Percentiles rank a stretch among this genome's conserved stretches.
Evolutionary conservation across 2,888 invertebrate genomes (phyloP).

Genomic region (Conomelus anceps): DNA sequence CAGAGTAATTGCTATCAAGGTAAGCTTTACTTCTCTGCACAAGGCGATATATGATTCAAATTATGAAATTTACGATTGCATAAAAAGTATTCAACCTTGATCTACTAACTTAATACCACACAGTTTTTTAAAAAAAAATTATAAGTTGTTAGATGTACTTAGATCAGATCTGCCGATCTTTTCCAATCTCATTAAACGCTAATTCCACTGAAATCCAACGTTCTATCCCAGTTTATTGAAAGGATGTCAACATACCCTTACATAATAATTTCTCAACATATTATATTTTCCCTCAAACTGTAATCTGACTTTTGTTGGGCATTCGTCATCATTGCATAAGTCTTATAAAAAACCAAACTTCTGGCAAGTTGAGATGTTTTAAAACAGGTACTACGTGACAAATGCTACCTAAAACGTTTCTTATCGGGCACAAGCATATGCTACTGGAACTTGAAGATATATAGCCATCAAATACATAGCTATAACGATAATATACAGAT

Average conservation of each 20-base stretch:
- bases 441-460: not conserved
- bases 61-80: too few relatives aligned
- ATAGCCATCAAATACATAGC: not conserved
- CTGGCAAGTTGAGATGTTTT: not conserved
- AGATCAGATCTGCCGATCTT: too few relatives aligned
- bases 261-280: not conserved
- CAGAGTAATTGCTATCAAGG: too few relatives aligned
- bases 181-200: too few relatives aligned
- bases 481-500: not conserved
- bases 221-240: too few relatives aligned
- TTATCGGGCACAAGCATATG: not conserved
- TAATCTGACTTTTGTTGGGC: not conserved
- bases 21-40: too few relatives aligned
- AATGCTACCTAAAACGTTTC: not conserved
- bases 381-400: not conserved
- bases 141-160: too few relatives aligned
- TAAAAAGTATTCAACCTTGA: too few relatives aligned
- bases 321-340: not conserved
- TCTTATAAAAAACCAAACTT: not conserved
- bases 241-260: not conserved
- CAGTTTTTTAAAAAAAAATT: too few relatives aligned
- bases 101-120: too few relatives aligned
- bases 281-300: not conserved
- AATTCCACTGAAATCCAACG: too few relatives aligned
- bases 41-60: too few relatives aligned